These are phyloP conservation scores for Spheniscus mendiculus DNA, from an alignment of 2,113 vertebrate species.

Conservation along the genomic window DNA sequence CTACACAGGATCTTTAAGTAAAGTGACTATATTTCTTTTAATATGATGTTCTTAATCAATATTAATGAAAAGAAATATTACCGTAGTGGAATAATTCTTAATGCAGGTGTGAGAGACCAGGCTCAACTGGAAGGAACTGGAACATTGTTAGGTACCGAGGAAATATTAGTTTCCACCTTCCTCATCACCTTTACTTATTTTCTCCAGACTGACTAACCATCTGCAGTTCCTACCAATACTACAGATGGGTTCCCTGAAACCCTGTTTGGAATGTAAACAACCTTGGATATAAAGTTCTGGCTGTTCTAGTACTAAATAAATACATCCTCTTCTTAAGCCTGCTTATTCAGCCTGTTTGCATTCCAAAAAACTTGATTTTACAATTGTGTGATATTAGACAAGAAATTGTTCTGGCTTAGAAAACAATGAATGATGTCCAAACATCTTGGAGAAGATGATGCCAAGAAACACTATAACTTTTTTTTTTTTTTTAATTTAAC, in stretches of 20 bases:
- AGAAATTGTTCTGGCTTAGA: background rate
- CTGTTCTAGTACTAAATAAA: background rate
- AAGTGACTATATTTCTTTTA: background rate
- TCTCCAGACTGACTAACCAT: background rate
- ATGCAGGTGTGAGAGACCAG: background rate
- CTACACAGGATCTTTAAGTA: too few species aligned
- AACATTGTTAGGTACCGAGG: background rate
- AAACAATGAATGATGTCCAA: background rate
- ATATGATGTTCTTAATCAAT: background rate
- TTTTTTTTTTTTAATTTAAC: background rate
- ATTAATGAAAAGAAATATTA: background rate
- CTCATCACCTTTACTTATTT: background rate
- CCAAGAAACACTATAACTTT: background rate
- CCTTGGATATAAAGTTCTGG: background rate
- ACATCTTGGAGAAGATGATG: background rate
- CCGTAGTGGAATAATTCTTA: background rate
- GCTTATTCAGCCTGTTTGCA: background rate
- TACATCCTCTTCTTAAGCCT: background rate
- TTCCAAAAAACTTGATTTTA: background rate
- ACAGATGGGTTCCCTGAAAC: background rate
- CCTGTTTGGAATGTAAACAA: background rate
- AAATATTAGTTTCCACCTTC: background rate
- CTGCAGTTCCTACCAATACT: background rate
- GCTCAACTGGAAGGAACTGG: background rate
- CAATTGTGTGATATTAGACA: fast-evolving